phyloP scores from a whole-genome alignment of 2,888 invertebrate species.

The Sinohyriopsis cumingii region DNA sequence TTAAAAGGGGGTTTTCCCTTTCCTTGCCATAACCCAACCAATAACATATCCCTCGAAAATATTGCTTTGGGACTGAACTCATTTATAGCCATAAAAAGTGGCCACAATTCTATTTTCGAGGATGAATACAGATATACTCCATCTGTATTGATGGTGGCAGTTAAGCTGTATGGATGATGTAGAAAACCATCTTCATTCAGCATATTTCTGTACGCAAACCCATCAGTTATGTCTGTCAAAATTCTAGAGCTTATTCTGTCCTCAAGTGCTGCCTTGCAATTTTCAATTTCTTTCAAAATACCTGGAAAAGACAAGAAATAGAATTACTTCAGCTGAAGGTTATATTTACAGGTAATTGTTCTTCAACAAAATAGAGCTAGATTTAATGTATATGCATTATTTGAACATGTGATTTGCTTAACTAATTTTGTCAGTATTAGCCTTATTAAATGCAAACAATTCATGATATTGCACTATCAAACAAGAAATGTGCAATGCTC shows the following conservation, averaged over 20 bases:
- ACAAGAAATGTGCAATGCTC: not conserved
- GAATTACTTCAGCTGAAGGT: slow-evolving; percentile 4
- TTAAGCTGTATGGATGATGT: slow-evolving; percentile 11
- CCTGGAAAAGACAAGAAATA: slow-evolving; percentile 8
- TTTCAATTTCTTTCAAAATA: slow-evolving; percentile 7
- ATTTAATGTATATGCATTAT: too few relatives aligned
- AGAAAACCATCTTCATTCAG: slow-evolving; percentile 12
- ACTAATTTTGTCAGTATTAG: too few relatives aligned
- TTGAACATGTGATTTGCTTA: too few relatives aligned
- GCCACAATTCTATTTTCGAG: too few relatives aligned
- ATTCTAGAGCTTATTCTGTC: slow-evolving; percentile 5
- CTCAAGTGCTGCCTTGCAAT: slow-evolving; percentile 4
- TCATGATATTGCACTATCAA: too few relatives aligned
- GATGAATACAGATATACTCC: too few relatives aligned
- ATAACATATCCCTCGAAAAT: slow-evolving; percentile 19
- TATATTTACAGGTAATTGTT: not conserved
- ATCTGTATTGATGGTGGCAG: slow-evolving; percentile 28
- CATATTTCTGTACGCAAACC: slow-evolving; percentile 13
- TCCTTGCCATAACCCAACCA: slow-evolving; percentile 30
- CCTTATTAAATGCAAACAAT: too few relatives aligned
- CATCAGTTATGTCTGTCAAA: slow-evolving; percentile 24
- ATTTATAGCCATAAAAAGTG: too few relatives aligned
- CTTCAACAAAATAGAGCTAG: not conserved
- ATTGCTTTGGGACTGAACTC: too few relatives aligned
- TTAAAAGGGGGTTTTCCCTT: slow-evolving; percentile 21